These are phyloP conservation scores for Dicrostonyx torquatus DNA, from an alignment of 2,797 vertebrate species.

Conservation along the genomic window DNA sequence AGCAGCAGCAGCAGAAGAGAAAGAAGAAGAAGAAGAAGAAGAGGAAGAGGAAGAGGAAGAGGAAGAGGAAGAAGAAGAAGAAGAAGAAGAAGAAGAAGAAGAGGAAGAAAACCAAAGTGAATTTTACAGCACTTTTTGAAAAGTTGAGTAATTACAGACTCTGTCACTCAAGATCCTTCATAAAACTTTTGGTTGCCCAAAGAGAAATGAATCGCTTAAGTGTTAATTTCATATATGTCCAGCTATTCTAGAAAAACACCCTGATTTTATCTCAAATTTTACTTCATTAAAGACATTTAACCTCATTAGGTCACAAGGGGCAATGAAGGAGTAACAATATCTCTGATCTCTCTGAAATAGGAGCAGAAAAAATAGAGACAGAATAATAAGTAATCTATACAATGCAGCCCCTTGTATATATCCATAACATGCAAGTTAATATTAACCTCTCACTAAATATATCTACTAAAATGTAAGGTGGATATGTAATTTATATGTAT, in stretches of 20 bases:
- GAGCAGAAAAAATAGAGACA: not conserved
- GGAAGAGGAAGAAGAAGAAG: not conserved
- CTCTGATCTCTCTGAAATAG: not conserved
- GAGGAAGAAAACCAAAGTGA: not conserved
- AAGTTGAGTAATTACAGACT: not conserved
- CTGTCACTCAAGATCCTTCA: not conserved
- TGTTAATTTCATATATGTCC: not conserved
- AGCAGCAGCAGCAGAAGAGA: not conserved
- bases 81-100: not conserved
- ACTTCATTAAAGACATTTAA: not conserved
- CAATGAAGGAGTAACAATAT: not conserved
- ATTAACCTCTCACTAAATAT: not conserved
- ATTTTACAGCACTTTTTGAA: not conserved
- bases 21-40: not conserved
- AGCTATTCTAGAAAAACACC: not conserved
- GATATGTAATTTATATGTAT: not conserved
- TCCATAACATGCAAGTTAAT: not conserved
- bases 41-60: not conserved
- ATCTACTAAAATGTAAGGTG: not conserved
- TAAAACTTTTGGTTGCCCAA: not conserved
- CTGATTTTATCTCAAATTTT: not conserved
- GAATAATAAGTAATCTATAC: accelerated
- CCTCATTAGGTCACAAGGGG: accelerated
- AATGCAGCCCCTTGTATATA: not conserved
- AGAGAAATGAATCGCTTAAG: not conserved